Evolutionary conservation across 2,113 vertebrate species (phyloP).

Genomic region (Ondatra zibethicus): DNA sequence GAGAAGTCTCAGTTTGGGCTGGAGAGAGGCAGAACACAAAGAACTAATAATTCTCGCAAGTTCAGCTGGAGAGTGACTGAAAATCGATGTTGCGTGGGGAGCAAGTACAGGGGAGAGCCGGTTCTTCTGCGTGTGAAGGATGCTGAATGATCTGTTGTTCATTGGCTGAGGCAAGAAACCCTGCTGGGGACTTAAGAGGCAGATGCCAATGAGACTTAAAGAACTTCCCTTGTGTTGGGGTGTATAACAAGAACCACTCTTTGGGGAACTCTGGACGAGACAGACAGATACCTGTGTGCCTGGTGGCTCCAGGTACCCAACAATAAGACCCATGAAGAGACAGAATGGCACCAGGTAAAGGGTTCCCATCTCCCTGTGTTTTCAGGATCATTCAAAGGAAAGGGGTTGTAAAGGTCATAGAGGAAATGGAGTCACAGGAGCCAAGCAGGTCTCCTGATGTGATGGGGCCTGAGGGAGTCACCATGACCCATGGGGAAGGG

Average conservation of each 20-base stretch:
- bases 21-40: background rate
- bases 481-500: background rate
- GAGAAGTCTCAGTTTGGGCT: background rate
- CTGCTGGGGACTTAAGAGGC: background rate
- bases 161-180: background rate
- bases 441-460: background rate
- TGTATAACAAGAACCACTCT: background rate
- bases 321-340: background rate
- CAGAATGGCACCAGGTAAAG: background rate
- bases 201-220: background rate
- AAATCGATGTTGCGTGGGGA: background rate
- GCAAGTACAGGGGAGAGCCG: background rate
- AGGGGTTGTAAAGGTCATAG: background rate
- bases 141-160: background rate
- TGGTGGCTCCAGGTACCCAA: background rate
- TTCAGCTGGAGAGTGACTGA: constrained; percentile 31
- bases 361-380: background rate
- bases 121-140: background rate
- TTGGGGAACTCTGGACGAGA: background rate
- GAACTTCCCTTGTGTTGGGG: rapidly evolving
- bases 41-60: constrained; percentile 32
- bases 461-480: too few relatives aligned
- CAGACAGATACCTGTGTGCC: background rate
- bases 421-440: background rate
- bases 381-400: background rate